A percentile compares a stretch with the other conserved stretches of the same genome.
Evolutionary conservation across 2,797 vertebrate species (phyloP).

Genomic region (Galago senegalensis): DNA sequence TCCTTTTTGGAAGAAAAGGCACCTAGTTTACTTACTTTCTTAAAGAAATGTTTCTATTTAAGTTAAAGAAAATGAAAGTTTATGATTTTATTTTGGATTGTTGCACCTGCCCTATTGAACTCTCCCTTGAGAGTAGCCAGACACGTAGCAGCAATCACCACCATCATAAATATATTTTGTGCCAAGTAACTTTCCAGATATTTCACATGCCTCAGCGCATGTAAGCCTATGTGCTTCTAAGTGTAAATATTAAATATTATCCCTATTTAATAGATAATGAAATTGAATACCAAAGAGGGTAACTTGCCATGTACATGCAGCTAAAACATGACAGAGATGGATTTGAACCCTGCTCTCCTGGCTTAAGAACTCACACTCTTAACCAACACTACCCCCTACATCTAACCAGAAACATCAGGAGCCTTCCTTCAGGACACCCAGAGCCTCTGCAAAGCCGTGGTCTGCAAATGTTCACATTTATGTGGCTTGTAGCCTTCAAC

Average conservation of each 20-base stretch:
- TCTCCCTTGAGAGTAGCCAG: neutral
- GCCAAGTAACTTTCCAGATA: neutral
- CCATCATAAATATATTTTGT: neutral
- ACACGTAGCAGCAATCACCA: neutral
- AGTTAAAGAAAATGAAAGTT: constrained; percentile 4
- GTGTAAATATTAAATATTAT: neutral
- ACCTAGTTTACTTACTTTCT: neutral
- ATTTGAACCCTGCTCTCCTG: neutral
- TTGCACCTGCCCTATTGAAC: neutral
- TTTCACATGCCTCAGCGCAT: neutral
- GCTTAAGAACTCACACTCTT: neutral
- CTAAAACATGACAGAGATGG: neutral
- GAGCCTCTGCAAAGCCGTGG: neutral
- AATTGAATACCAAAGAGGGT: neutral
- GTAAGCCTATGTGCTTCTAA: neutral
- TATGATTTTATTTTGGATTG: neutral
- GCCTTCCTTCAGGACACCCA: neutral
- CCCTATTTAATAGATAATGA: neutral
- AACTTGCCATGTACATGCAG: neutral
- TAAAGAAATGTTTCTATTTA: neutral
- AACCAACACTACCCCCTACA: neutral
- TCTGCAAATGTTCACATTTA: neutral
- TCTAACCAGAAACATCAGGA: neutral
- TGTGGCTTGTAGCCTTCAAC: neutral
- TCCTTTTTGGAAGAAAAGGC: neutral